Evolutionary conservation across 2,113 vertebrate genomes (phyloP).

Genomic region (Odontophorus gujanensis): DNA sequence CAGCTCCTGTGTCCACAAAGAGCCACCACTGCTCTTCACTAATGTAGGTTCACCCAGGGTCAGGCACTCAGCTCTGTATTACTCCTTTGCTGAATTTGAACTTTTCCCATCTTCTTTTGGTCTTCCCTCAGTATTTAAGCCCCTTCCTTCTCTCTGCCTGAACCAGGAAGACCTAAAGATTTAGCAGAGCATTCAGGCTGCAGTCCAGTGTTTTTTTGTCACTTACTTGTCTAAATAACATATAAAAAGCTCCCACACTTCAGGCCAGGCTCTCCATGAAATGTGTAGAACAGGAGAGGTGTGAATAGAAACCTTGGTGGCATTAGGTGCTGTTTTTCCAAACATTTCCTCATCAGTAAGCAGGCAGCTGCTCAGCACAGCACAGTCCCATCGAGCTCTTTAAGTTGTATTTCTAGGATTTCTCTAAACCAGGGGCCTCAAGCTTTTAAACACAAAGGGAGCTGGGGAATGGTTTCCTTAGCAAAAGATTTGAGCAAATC

Average conservation of each 20-base stretch:
- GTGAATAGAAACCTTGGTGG: slow-evolving; percentile 65
- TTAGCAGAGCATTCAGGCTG: not conserved
- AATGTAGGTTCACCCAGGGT: not conserved
- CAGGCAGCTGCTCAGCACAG: not conserved
- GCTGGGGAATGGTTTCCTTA: slow-evolving; percentile 28
- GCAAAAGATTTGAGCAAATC: slow-evolving; percentile 41
- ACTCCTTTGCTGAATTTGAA: not conserved
- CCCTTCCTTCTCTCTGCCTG: not conserved
- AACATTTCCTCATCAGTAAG: slow-evolving; percentile 70
- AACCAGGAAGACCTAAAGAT: not conserved
- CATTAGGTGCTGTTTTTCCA: slow-evolving; percentile 69
- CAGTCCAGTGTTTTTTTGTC: not conserved
- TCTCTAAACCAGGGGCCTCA: slow-evolving; percentile 51
- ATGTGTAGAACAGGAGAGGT: slow-evolving; percentile 21
- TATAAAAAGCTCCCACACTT: slow-evolving; percentile 41
- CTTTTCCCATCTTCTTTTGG: not conserved
- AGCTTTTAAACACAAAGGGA: slow-evolving; percentile 65
- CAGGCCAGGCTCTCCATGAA: not conserved
- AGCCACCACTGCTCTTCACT: slow-evolving; percentile 4
- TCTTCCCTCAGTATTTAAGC: not conserved
- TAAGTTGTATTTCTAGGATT: slow-evolving; percentile 66
- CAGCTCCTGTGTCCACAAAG: not conserved
- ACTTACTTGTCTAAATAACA: slow-evolving; percentile 52
- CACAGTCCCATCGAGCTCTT: slow-evolving; percentile 23
- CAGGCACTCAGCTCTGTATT: not conserved